Percentiles rank a stretch among this genome's conserved stretches.
Evolutionary conservation across 2,888 invertebrate species (phyloP).

Genomic region (Melitaea athalia): DNA sequence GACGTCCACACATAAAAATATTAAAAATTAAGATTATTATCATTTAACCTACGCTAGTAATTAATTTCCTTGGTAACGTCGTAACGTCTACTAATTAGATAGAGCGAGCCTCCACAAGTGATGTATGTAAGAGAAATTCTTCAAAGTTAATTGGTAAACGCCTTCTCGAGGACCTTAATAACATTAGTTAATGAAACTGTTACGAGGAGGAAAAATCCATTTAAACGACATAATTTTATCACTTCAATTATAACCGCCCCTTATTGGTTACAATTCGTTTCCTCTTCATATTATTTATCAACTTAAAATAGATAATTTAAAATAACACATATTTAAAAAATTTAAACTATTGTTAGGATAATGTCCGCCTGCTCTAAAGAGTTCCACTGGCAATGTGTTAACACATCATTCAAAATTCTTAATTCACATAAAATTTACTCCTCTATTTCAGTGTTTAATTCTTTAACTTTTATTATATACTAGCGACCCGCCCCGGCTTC

Average conservation of each 20-base stretch:
- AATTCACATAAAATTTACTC: too few species aligned
- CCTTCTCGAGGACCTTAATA: slow-evolving; percentile 18
- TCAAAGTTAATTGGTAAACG: slow-evolving; percentile 39
- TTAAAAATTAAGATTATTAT: slow-evolving; percentile 22
- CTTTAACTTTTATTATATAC: too few species aligned
- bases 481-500: too few species aligned
- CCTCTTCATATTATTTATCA: background rate
- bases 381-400: too few species aligned
- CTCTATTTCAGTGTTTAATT: too few species aligned
- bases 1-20: background rate
- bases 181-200: slow-evolving; percentile 12
- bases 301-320: background rate
- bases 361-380: too few species aligned
- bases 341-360: too few species aligned
- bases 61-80: slow-evolving; percentile 38
- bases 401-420: too few species aligned
- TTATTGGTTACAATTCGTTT: slow-evolving; percentile 2
- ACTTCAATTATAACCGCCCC: background rate
- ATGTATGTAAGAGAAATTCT: slow-evolving; percentile 41
- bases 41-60: slow-evolving; percentile 33
- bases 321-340: too few species aligned
- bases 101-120: slow-evolving; percentile 34
- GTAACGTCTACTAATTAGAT: slow-evolving; percentile 41
- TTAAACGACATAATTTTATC: slow-evolving; percentile 11
- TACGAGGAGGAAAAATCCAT: slow-evolving; percentile 13